A percentile compares a stretch with the other conserved stretches of the same genome.
Conservation (phyloP, 1,140 invertebrate species). For the Leptinotarsa texana region DNA sequence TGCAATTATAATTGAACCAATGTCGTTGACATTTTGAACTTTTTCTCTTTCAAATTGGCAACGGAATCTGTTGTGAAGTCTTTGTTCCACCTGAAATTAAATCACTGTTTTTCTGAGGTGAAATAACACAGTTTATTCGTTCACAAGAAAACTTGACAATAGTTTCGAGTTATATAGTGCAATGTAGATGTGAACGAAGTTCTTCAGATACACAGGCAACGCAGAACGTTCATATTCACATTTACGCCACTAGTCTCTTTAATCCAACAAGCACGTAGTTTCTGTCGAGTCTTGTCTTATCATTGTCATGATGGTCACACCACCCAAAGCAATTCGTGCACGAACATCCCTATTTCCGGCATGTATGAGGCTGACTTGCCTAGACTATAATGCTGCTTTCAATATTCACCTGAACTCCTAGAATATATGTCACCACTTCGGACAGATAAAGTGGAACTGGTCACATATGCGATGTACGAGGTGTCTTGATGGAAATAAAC, state of each 20-base stretch:
- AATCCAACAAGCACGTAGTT: conserved; percentile 8
- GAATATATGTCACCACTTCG: background rate
- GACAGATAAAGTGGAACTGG: background rate
- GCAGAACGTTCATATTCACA: background rate
- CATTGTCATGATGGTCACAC: conserved; percentile 22
- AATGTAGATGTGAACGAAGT: too few species aligned
- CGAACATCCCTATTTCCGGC: conserved; percentile 19
- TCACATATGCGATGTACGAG: too few species aligned
- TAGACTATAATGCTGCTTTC: background rate
- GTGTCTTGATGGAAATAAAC: too few species aligned
- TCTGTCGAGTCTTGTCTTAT: conserved; percentile 11
- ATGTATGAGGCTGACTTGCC: conserved; percentile 14
- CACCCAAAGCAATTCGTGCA: conserved; percentile 15
- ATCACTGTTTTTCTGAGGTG: too few species aligned
- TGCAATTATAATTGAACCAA: too few species aligned
- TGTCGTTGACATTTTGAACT: too few species aligned
- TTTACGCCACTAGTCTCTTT: background rate
- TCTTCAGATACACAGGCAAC: background rate
- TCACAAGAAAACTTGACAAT: too few species aligned
- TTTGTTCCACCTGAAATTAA: too few species aligned
- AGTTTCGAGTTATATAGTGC: too few species aligned
- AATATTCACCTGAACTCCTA: conserved; percentile 11
- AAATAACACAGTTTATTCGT: too few species aligned
- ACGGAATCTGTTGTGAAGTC: too few species aligned
- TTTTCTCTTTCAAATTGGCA: too few species aligned